A percentile compares a stretch with the other conserved stretches of the same genome.
Evolutionary conservation across 2,888 invertebrate genomes (phyloP).

Genomic region (Cyaniris semiargus): DNA sequence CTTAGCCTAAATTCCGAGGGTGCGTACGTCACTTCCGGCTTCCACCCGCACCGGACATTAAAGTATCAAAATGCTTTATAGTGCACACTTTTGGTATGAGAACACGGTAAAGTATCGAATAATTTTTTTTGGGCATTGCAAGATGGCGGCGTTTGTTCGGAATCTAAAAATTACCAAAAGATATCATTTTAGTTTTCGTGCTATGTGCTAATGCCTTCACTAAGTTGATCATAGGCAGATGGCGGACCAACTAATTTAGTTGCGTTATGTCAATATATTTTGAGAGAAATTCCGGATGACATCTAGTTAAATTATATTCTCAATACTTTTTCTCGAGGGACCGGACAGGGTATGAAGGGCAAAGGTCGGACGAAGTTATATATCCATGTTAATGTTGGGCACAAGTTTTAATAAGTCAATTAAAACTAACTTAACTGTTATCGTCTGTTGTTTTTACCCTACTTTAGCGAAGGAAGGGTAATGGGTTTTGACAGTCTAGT

Average conservation of each 20-base stretch:
- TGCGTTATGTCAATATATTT: not conserved
- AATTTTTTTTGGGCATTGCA: too few species aligned
- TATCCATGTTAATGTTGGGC: conserved; percentile 5
- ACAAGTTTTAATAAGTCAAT: not conserved
- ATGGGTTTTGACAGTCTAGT: not conserved
- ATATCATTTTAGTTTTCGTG: too few species aligned
- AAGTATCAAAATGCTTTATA: conserved; percentile 15
- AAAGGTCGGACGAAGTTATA: not conserved
- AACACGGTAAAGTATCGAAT: not conserved
- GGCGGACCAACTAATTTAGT: too few species aligned
- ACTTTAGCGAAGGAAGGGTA: not conserved
- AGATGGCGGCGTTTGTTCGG: not conserved
- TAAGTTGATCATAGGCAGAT: too few species aligned
- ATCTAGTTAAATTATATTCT: not conserved
- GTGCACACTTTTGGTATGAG: not conserved
- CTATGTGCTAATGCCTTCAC: too few species aligned
- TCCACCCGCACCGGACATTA: not conserved
- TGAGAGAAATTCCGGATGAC: not conserved
- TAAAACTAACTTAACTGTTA: not conserved
- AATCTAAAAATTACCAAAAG: not conserved
- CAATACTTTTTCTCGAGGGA: not conserved
- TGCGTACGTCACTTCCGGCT: conserved; percentile 18
- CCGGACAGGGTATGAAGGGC: not conserved
- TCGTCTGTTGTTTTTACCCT: not conserved
- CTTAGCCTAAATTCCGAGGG: conserved; percentile 1